Evolutionary conservation across 2,113 vertebrate genomes (phyloP), one percentile per base, ranked within the genome.

Genomic region (Daubentonia madagascariensis): DNA sequence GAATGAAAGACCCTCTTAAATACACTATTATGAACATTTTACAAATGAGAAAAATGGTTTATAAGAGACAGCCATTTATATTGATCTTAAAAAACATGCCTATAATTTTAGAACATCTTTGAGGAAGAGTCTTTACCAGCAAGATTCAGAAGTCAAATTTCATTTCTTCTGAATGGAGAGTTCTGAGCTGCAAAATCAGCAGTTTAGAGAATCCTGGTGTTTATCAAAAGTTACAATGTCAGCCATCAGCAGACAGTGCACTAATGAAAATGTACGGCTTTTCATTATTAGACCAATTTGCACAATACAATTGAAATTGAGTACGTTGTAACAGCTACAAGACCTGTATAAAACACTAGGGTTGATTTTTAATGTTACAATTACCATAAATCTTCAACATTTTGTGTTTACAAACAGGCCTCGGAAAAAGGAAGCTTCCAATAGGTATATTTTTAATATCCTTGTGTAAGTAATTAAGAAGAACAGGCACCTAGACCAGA

Each of bases 251-350:
- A 93, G 11, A n/a, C 23, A 52, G 28, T 52, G 3, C 32, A 7
- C 50, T 97, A 67, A 94, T 83, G 76, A 91, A 97, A 98, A 97
- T 3, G 13, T 35, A 84, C 63, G 50, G 8, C n/a, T 95, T 91
- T 84, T 57, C 1, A 59, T 92, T 92, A 92, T 97, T 57, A 97
- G 61, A 35, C 80, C 43, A 59, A 67, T 97, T 96, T 97, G 48
- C 50, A 89, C 10, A 89, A 81, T 84, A 89, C n/a, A 85, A 18
- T 40, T 81, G 63, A 40, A 84, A 73, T 48, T 75, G 28, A 96
- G 80, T 76, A 93, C 95, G 37, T 8, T 32, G 14, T n/a, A 72
- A 80, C n/a, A 70, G 13, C 23, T 91, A 54, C 43, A 81, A 72
- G 78, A 91, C 79, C 78, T 93, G 45, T 50, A 84, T 61, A 76